Base-by-base conservation (phyloP, 2,113 vertebrate genomes). In the Tapirus terrestris region DNA sequence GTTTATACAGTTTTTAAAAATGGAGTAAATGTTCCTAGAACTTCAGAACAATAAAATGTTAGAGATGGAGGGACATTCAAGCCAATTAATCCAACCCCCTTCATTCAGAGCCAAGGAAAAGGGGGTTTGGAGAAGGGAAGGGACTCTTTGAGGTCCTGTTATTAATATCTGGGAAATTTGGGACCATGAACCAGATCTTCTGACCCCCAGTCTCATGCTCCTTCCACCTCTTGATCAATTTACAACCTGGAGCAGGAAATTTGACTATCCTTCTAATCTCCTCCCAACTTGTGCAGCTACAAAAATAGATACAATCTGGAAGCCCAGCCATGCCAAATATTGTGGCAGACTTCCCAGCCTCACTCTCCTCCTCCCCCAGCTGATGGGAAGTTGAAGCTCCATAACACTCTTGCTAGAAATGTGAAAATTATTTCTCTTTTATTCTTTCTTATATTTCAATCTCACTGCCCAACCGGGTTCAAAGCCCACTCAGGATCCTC, bases 231-330 rank as follows among this genome's bases (percentile, higher is more conserved):
- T 95, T 98, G 93, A 98, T 98, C 98, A 98, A 98, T 98, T 98
- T 98, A 98, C 95, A 98, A 97, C 98, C 98, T 98, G 98, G 98
- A 98, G 95, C 98, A 98, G 91, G 98, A 98, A 98, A 98, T 98
- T 93, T 98, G 98, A 99, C 99, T 99, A 98, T 98, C 98, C 94
- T 98, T 98, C 98, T 98, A 99, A 98, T 98, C 98, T 98, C 98
- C 98, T 99, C 98, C 98, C 98, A 98, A 98, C 98, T 98, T 98
- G 97, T 97, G 94, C 96, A 98, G 98, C 98, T 99, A 98, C 98
- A 98, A 99, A 98, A 99, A 99, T 99, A 99, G 98, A 98, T 96
- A 97, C 99, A 99, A 99, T 99, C 99, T 99, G 99, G 99, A 99
- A 98, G 98, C 92, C 92, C 97, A 98, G 98, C 94, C 80, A 67